Evolutionary conservation across 1,140 invertebrate genomes (phyloP).

Genomic region (Drosophila neocordata): DNA sequence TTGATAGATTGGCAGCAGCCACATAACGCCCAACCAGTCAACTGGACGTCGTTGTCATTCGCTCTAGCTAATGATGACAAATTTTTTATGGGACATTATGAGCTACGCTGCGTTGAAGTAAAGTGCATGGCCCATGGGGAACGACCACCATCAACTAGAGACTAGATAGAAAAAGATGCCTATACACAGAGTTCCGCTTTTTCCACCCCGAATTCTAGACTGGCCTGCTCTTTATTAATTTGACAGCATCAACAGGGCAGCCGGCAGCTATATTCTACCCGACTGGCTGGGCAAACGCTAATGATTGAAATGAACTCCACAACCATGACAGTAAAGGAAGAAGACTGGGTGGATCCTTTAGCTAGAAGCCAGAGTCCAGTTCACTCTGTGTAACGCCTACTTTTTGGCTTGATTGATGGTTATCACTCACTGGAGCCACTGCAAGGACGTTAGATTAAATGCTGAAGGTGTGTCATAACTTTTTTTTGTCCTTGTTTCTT

Average conservation of each 20-base stretch:
- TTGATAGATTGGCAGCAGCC: conserved; percentile 67
- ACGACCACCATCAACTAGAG: background rate
- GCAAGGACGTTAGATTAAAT: conserved; percentile 73
- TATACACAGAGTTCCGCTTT: conserved; percentile 7
- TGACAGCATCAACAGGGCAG: conserved; percentile 79
- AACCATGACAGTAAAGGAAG: conserved; percentile 34
- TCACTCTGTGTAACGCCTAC: conserved; percentile 49
- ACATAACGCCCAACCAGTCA: conserved; percentile 34
- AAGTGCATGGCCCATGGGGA: conserved; percentile 63
- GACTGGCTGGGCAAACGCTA: conserved; percentile 49
- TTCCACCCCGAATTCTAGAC: conserved; percentile 3
- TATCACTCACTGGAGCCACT: conserved; percentile 70
- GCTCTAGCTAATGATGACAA: conserved; percentile 73
- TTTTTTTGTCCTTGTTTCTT: conserved; percentile 46
- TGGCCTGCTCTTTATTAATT: conserved; percentile 78
- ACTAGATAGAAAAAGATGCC: conserved; percentile 14
- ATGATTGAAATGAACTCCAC: conserved; percentile 80
- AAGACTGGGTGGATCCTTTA: conserved; percentile 59
- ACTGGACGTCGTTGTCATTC: conserved; percentile 54
- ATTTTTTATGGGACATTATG: conserved; percentile 79
- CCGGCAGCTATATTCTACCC: conserved; percentile 11
- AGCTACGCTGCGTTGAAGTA: conserved; percentile 59
- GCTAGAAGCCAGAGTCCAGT: conserved; percentile 24
- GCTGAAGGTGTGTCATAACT: conserved; percentile 79
- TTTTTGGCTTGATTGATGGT: conserved; percentile 78